Percentiles rank a stretch among this genome's conserved stretches.
phyloP scores from a whole-genome alignment of 1,140 invertebrate genomes.

The Homalodisca vitripennis region DNA sequence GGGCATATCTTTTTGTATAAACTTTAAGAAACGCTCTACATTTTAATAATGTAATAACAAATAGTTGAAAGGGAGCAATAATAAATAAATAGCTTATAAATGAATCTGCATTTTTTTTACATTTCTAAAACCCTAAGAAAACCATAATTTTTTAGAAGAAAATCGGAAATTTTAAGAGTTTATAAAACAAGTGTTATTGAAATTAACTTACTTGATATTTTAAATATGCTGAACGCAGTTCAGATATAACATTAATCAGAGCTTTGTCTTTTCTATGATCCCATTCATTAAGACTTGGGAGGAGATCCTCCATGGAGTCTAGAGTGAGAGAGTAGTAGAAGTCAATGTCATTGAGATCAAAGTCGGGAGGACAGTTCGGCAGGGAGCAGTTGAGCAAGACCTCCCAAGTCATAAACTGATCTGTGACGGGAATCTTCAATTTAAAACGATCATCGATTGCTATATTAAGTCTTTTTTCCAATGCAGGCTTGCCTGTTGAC shows the following conservation, averaged over 20 bases:
- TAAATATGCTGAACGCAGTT: slow-evolving; percentile 20
- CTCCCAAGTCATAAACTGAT: slow-evolving; percentile 13
- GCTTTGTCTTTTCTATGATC: slow-evolving; percentile 1
- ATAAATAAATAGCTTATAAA: too few species aligned
- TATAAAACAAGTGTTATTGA: too few species aligned
- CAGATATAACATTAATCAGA: slow-evolving; percentile 20
- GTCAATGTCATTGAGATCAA: slow-evolving; percentile 11
- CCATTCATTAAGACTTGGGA: slow-evolving; percentile 11
- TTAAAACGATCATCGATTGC: slow-evolving; percentile 21
- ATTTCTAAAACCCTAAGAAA: too few species aligned
- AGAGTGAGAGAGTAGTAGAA: background rate
- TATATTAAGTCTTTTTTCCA: slow-evolving; percentile 14
- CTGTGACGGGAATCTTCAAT: slow-evolving; percentile 20
- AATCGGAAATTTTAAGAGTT: too few species aligned
- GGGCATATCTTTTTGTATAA: too few species aligned
- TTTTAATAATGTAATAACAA: too few species aligned
- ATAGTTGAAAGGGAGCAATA: too few species aligned
- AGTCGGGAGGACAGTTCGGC: slow-evolving; percentile 22
- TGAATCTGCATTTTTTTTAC: too few species aligned
- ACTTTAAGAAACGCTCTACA: too few species aligned
- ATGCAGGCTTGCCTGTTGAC: slow-evolving; percentile 8
- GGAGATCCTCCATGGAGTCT: background rate
- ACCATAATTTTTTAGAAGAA: too few species aligned
- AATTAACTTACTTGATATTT: slow-evolving; percentile 29
- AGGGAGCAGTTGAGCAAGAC: slow-evolving; percentile 20